Base-by-base conservation (phyloP, 2,888 invertebrate genomes). In the Troilus luridus region DNA sequence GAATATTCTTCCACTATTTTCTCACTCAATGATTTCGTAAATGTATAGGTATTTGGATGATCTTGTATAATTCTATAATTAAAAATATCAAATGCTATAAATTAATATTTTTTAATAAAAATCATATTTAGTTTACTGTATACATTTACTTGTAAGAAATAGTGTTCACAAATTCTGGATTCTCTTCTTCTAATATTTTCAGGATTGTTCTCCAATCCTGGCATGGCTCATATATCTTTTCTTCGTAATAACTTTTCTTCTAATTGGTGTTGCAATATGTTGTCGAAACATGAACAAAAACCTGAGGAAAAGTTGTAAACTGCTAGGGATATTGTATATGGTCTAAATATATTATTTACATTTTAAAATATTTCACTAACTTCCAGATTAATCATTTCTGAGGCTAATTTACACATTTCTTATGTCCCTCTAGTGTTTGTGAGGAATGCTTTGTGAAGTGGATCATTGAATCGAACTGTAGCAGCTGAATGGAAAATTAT, bases 41-140 rank as follows among this genome's bases (percentile, higher is more conserved):
- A 92, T 59, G 93, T 93, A 88, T 93, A 93, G 1, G 93, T 93
- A 81, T 93, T 93, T 17, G 93, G 92, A 54, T 92, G 93, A 9
- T 56, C 92, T 62, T 89, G 92, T 59, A 92, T 54, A n/a, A 92
- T 89, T 88, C 92, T 92, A 27, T 19, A 89, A 72, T 89, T 24
- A n/a, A 59, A 64, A 89, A 54, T 27, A 27, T 17, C 27, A 58
- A 62, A 59, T 62, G 27, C 54, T 60, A 88, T 1, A 17, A 77
- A 77, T 19, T n/a, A n/a, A n/a, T n/a, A n/a, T n/a, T 10, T 77
- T 67, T 58, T 91, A 41, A 7, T 41, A 21, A 2, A 24, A 24
- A 27, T 24, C 24, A 27, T 24, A 10, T 12, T 54, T 6, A 88
- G 9, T 2, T 59, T 41, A 7, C 11, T 24, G 41, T 90, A 41